phyloP scores from a whole-genome alignment of 1,140 invertebrate genomes.

The Zaprionus davidi region DNA sequence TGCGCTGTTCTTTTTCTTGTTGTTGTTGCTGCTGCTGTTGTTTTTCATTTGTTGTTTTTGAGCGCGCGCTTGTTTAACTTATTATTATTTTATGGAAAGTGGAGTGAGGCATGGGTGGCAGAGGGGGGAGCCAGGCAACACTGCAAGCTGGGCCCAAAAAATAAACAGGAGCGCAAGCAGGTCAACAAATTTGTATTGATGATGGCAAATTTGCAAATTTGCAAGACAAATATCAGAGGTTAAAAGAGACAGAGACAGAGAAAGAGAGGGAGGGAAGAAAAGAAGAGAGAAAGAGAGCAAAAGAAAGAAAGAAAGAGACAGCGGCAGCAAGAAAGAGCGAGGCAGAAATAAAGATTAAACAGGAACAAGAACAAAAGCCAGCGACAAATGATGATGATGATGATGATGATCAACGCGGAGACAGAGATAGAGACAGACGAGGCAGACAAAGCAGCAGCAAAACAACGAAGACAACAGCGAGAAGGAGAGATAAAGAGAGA shows the following conservation, averaged over 20 bases:
- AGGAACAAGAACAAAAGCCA: conserved; percentile 27
- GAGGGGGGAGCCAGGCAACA: neutral
- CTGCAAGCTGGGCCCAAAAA: conserved; percentile 1
- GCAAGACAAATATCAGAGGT: neutral
- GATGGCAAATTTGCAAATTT: no score
- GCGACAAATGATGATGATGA: conserved; percentile 30
- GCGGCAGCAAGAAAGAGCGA: neutral
- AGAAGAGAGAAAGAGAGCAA: conserved; percentile 9
- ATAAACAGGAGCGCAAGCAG: conserved; percentile 20
- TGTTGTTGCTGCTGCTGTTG: conserved; percentile 13
- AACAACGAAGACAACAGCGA: no score
- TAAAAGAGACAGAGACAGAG: neutral
- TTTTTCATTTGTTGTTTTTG: conserved; percentile 14
- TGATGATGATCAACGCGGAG: conserved; percentile 23
- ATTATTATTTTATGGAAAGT: conserved; percentile 35
- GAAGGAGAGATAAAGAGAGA: neutral
- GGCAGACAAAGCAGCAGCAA: neutral
- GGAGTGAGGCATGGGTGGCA: neutral
- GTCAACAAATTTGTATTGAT: conserved; percentile 26
- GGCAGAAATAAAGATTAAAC: neutral
- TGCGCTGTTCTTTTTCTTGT: conserved; percentile 13
- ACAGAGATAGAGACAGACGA: neutral
- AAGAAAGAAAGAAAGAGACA: neutral
- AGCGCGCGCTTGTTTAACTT: neutral
- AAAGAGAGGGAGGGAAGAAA: neutral